Conservation (phyloP, 2,888 invertebrate genomes). For the Cosmia pyralina region DNA sequence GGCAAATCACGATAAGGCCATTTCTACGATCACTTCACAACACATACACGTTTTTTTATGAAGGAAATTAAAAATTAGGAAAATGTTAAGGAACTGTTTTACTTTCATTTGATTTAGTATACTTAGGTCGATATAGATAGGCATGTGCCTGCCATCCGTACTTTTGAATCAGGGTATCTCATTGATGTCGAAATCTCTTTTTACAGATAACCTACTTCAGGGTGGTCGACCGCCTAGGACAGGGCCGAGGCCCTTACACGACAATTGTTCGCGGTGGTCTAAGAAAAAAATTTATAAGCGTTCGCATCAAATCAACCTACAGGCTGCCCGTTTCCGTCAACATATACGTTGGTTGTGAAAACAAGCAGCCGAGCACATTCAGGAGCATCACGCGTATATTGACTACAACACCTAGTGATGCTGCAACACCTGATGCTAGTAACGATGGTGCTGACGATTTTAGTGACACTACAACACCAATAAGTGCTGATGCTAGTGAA, state of each 20-base stretch:
- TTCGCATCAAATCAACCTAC: slow-evolving; percentile 74
- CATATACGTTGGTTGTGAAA: slow-evolving; percentile 81
- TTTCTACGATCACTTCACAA: neutral
- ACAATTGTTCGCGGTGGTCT: slow-evolving; percentile 79
- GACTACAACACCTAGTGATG: neutral
- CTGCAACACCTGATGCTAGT: too few species aligned
- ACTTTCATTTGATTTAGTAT: neutral
- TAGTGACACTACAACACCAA: too few species aligned
- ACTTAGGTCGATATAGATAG: neutral
- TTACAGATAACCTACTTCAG: slow-evolving; percentile 83
- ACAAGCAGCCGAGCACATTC: slow-evolving; percentile 56
- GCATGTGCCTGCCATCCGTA: neutral
- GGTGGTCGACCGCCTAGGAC: slow-evolving; percentile 79
- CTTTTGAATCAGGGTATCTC: neutral
- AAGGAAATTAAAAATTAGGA: neutral
- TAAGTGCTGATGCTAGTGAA: too few species aligned
- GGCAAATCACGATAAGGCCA: neutral
- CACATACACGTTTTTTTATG: neutral
- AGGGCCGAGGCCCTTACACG: slow-evolving; percentile 73
- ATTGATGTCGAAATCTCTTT: slow-evolving; percentile 42
- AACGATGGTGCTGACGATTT: neutral
- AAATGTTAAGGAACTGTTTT: neutral
- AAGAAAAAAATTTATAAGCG: slow-evolving; percentile 71
- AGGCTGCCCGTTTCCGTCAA: slow-evolving; percentile 81
- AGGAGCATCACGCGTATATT: neutral